These are phyloP conservation scores for Sinocyclocheilus rhinocerous DNA, from an alignment of 2,113 vertebrate species.

Conservation along the genomic window DNA sequence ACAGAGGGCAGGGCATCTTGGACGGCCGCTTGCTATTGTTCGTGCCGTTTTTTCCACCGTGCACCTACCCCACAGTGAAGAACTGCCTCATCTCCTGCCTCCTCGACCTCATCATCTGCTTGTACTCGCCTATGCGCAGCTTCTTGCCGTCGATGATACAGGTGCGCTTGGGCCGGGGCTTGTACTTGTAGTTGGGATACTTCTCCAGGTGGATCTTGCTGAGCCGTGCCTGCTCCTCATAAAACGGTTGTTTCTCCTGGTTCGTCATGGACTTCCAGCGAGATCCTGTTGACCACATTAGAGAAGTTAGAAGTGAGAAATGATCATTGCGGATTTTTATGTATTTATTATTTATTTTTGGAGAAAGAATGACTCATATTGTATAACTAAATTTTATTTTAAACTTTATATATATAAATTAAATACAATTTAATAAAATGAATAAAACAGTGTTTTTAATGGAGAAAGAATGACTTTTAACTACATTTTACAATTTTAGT, in stretches of 20 bases:
- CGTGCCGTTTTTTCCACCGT: conserved; percentile 36
- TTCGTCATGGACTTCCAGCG: conserved; percentile 99
- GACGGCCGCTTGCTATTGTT: conserved; percentile 2
- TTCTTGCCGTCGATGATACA: conserved; percentile 99
- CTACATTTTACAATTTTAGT: not conserved
- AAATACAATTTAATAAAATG: not conserved
- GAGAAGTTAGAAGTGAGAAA: not conserved
- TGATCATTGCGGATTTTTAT: not conserved
- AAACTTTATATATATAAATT: not conserved
- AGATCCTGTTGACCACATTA: conserved; percentile 78
- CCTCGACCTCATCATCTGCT: conserved; percentile 98
- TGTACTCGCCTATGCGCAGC: conserved; percentile 96
- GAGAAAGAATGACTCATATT: not conserved
- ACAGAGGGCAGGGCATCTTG: not conserved
- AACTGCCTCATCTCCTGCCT: conserved; percentile 99
- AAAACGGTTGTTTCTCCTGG: conserved; percentile 98
- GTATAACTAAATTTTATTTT: not conserved
- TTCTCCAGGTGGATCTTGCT: conserved; percentile 99
- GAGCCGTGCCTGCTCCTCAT: conserved; percentile 97
- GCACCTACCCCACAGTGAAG: conserved; percentile 94
- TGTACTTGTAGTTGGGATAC: conserved; percentile 99
- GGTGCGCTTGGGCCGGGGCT: conserved; percentile 97
- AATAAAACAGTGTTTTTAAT: not conserved
- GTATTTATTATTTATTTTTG: not conserved
- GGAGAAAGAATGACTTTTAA: not conserved